Base-by-base conservation (phyloP, 2,888 invertebrate genomes). In the Augiades crinisus region DNA sequence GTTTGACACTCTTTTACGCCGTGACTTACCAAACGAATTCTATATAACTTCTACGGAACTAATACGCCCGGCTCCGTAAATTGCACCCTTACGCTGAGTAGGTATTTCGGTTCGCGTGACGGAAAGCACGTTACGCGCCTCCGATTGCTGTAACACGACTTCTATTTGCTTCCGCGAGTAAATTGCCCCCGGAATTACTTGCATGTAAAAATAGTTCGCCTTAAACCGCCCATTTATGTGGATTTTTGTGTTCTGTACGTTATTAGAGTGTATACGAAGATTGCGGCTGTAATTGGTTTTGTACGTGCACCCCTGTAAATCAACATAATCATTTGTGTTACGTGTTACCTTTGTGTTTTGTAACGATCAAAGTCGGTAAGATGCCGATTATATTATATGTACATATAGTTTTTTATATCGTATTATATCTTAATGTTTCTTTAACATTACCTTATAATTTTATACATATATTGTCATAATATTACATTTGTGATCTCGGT, bases 121-220 rank as follows among this genome's bases (percentile, higher is more conserved):
- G 47, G 21, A 38, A 38, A 38, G 31, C 31, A 59, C 61, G 55
- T 54, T 41, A 55, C 62, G 61, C 59, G 54, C 57, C 52, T 56
- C 49, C 55, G 56, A 52, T 60, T 62, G 75, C 69, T 65, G 70
- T 67, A 64, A 73, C 76, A 73, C 74, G 75, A 75, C 76, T 75
- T 67, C 70, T 75, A 70, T 68, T 73, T 70, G 72, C 80, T 81
- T 81, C 82, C 81, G 81, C 72, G 64, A 65, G 67, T 73, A 80
- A 81, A 83, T 83, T 80, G 73, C 78, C 67, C 67, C 68, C 64
- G 59, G 70, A 73, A 72, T 72, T 70, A 70, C 73, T 66, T 63
- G 57, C 67, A 65, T 57, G 58, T 56, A 59, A 57, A 49, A 54
- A 58, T 54, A 54, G 54, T 55, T 57, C 55, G 22, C 41, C 41